phyloP scores from a whole-genome alignment of 2,888 invertebrate species.

The Sarcophaga carnaria region DNA sequence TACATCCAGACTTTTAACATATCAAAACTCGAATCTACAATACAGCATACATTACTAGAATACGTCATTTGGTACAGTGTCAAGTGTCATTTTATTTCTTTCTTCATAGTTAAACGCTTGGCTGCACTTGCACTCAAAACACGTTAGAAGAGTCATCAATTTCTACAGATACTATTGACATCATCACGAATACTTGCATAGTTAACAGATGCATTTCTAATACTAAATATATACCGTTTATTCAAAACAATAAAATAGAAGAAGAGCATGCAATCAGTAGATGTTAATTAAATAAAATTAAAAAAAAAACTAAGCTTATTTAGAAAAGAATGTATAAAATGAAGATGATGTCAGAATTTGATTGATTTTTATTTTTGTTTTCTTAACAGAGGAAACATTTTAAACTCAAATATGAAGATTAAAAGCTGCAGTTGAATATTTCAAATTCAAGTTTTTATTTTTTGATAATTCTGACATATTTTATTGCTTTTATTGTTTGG shows the following conservation, averaged over 20 bases:
- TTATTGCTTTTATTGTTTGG: neutral
- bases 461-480: conserved; percentile 15
- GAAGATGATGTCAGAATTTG: conserved; percentile 26
- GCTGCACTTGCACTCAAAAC: conserved; percentile 31
- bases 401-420: neutral
- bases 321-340: neutral
- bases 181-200: no score
- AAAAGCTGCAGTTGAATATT: neutral
- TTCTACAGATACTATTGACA: neutral
- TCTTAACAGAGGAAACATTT: no score
- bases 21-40: no score
- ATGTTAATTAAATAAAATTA: conserved; percentile 26
- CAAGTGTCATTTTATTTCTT: conserved; percentile 22
- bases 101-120: conserved; percentile 18
- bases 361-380: neutral
- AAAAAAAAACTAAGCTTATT: neutral
- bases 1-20: no score
- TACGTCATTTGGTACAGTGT: conserved; percentile 35
- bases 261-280: neutral
- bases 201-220: no score
- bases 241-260: no score
- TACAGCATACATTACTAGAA: no score
- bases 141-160: conserved; percentile 4
- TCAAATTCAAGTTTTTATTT: neutral
- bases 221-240: no score